Evolutionary conservation across 2,113 vertebrate genomes (phyloP), one percentile per base, ranked within the genome.

Genomic region (Tretioscincus oriximinensis): DNA sequence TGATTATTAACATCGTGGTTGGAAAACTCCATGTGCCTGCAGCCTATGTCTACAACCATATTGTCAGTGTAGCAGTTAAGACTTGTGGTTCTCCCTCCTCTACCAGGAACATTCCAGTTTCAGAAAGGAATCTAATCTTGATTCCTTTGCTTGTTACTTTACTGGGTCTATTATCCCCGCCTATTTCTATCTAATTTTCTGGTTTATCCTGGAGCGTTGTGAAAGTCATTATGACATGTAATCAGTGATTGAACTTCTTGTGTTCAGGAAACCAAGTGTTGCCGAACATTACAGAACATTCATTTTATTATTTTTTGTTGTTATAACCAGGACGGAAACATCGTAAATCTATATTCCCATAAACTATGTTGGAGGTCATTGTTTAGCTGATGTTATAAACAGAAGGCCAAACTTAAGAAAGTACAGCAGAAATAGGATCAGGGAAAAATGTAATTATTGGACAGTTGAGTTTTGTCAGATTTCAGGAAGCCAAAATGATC

Each of bases 161-260:
- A 21, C 45, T 76, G 66, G 45, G 35, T n/a, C 65, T 81, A 75
- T 76, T 60, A 69, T 76, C 31, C 51, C 65, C 51, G 7, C 41
- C 73, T 75, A 81, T 24, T 74, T 74, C 29, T n/a, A 24, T 69
- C 72, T 79, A 81, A 68, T 81, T 76, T 79, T 81, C 72, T 74
- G 73, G 31, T 45, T 81, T 81, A 76, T 81, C 65, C 51, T 69
- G 31, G 31, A 81, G 65, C 51, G 10, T 51, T 76, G 51, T 76
- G 65, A 68, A 81, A 75, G 73, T 31, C 72, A 76, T 81, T 81
- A 75, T 69, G 64, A 76, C 65, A 69, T 60, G 51, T 81, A 81
- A 81, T 81, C 65, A 69, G 73, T 76, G 51, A 76, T 28, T 60
- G 73, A 76, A 35, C 20, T 75, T 4, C 51, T 61, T 35, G 61